Evolutionary conservation across 2,113 vertebrate genomes (phyloP).

Genomic region (Campylorhamphus procurvoides): DNA sequence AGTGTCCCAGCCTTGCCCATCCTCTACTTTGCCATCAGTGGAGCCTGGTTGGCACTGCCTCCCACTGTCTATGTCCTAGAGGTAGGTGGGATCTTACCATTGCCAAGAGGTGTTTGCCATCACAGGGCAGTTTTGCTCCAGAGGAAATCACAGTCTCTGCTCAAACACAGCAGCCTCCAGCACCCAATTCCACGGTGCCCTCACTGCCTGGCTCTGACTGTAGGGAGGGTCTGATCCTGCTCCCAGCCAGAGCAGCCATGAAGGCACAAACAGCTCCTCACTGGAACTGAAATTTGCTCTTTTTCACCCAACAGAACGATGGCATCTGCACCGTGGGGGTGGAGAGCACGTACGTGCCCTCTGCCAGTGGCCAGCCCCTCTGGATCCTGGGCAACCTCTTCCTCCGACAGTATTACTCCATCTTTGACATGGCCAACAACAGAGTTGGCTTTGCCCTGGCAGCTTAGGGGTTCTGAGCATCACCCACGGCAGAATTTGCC

Average conservation of each 20-base stretch:
- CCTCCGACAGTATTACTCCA: constrained; percentile 65
- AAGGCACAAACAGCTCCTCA: background rate
- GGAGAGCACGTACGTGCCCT: constrained; percentile 55
- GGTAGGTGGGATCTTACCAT: background rate
- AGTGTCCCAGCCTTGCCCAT: constrained; percentile 24
- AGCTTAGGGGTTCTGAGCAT: background rate
- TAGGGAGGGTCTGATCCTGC: background rate
- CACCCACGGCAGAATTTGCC: rapidly evolving
- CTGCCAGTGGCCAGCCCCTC: constrained; percentile 26
- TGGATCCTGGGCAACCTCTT: constrained; percentile 43
- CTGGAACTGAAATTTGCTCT: background rate
- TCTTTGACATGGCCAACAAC: constrained; percentile 63
- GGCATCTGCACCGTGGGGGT: constrained; percentile 49
- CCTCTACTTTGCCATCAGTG: constrained; percentile 53
- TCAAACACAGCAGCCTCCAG: background rate
- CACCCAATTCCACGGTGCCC: rapidly evolving
- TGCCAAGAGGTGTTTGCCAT: rapidly evolving
- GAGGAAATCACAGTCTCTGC: background rate
- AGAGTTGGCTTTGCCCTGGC: constrained; percentile 64
- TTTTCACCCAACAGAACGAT: background rate
- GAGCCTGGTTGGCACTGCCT: constrained; percentile 44
- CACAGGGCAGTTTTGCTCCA: background rate
- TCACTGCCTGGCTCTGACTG: background rate
- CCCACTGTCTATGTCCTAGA: constrained; percentile 56
- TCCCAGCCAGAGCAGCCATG: background rate